Evolutionary conservation across 2,113 vertebrate species (phyloP).

Genomic region (Hyaena hyaena): DNA sequence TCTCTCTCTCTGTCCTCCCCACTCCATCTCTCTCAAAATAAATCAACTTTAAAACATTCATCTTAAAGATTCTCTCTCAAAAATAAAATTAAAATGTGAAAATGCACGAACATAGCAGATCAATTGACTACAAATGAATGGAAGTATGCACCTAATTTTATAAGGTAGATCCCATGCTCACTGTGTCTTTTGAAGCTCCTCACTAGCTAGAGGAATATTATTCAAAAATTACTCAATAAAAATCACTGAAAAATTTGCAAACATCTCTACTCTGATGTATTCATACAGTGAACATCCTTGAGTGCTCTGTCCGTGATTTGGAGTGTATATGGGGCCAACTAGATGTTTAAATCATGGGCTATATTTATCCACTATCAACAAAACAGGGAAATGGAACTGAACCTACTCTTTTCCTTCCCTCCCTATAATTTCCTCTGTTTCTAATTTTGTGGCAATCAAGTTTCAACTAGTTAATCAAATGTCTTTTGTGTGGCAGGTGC

Average conservation of each 20-base stretch:
- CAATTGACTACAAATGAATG: not conserved
- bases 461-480: slow-evolving; percentile 86
- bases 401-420: slow-evolving; percentile 62
- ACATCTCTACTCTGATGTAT: not conserved
- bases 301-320: slow-evolving; percentile 46
- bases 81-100: not conserved
- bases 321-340: not conserved
- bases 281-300: not conserved
- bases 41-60: too few species aligned
- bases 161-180: not conserved
- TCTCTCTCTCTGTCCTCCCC: too few species aligned
- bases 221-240: not conserved
- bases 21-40: too few species aligned
- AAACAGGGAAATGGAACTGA: slow-evolving; percentile 66
- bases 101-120: not conserved
- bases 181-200: not conserved
- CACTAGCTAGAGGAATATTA: not conserved
- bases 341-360: slow-evolving; percentile 59
- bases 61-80: too few species aligned
- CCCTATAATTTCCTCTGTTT: slow-evolving; percentile 77
- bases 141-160: not conserved
- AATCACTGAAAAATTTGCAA: not conserved
- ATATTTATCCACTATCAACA: slow-evolving; percentile 79
- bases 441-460: slow-evolving; percentile 78
- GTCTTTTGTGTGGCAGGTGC: slow-evolving; percentile 85